Evolutionary conservation across 2,888 invertebrate species (phyloP).

Genomic region (Shargacucullia verbasci): DNA sequence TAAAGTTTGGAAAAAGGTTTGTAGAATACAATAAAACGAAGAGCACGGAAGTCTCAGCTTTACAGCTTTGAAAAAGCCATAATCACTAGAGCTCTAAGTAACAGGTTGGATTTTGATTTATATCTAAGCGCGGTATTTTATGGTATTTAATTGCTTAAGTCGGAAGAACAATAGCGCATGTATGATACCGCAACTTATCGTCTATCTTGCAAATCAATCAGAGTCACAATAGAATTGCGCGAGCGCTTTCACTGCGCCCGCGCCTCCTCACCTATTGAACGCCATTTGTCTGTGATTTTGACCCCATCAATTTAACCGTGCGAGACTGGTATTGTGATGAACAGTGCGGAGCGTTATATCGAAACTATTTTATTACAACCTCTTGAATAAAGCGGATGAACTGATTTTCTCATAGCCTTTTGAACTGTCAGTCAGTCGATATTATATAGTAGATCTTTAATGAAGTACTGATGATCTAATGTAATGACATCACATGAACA

Average conservation of each 20-base stretch:
- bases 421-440: constrained; percentile 42
- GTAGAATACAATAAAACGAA: not conserved
- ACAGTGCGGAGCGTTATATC: constrained; percentile 21
- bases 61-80: constrained; percentile 11
- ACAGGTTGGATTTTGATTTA: constrained; percentile 28
- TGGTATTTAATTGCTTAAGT: constrained; percentile 68
- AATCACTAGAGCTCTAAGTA: constrained; percentile 16
- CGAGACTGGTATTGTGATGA: constrained; percentile 61
- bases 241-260: constrained; percentile 74
- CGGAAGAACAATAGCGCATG: constrained; percentile 76
- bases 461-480: constrained; percentile 28
- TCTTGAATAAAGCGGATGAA: constrained; percentile 43
- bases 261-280: constrained; percentile 63
- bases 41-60: not conserved
- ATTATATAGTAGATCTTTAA: constrained; percentile 15
- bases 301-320: constrained; percentile 71
- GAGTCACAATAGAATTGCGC: constrained; percentile 78
- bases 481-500: constrained; percentile 38
- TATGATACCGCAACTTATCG: constrained; percentile 73
- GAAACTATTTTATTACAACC: constrained; percentile 47
- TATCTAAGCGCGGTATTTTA: constrained; percentile 56
- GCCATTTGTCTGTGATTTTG: constrained; percentile 73
- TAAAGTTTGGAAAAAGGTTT: no score
- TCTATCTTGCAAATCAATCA: constrained; percentile 76
- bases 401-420: constrained; percentile 50